These are phyloP conservation scores for Penelope pileata DNA, from an alignment of 2,113 vertebrate species.

Conservation along the genomic window DNA sequence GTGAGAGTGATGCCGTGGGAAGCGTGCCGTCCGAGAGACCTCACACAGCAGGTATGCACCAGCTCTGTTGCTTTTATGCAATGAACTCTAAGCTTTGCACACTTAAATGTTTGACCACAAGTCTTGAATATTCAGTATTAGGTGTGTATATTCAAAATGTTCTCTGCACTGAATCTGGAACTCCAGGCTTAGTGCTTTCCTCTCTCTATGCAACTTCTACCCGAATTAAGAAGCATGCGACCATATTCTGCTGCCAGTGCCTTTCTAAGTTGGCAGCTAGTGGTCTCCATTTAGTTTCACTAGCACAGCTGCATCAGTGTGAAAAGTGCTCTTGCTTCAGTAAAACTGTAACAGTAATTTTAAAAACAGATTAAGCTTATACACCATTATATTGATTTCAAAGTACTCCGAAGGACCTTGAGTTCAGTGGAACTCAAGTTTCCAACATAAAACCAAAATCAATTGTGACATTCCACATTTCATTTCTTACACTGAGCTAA, in stretches of 20 bases:
- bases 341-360: neutral
- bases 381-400: neutral
- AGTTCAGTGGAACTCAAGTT: neutral
- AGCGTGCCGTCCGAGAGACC: neutral
- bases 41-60: neutral
- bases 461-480: neutral
- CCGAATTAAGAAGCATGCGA: neutral
- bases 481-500: neutral
- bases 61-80: neutral
- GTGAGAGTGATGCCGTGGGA: neutral
- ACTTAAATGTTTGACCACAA: neutral
- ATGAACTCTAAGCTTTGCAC: neutral
- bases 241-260: neutral
- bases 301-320: neutral
- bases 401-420: neutral
- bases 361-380: neutral
- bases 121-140: neutral
- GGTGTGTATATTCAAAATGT: neutral
- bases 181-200: neutral
- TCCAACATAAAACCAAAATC: neutral
- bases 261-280: neutral
- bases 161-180: neutral
- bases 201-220: neutral
- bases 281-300: neutral
- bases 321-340: neutral